Evolutionary conservation across 2,888 invertebrate species (phyloP).

Genomic region (Perithous albicinctus): DNA sequence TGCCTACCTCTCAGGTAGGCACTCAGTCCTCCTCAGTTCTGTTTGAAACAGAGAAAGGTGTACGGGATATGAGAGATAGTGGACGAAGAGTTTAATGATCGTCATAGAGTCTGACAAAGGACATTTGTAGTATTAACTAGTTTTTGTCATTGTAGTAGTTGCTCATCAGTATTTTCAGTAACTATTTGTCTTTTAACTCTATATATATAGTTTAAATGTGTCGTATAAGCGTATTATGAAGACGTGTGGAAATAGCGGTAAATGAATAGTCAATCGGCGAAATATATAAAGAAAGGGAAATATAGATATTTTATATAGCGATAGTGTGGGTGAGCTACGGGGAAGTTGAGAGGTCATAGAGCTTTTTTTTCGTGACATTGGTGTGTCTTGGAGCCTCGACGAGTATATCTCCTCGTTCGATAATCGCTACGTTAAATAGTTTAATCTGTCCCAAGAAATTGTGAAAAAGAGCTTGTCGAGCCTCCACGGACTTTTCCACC

Average conservation of each 20-base stretch:
- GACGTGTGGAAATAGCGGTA: conserved; percentile 75
- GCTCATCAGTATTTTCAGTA: neutral
- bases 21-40: conserved; percentile 84
- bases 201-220: conserved; percentile 66
- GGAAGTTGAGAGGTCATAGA: conserved; percentile 50
- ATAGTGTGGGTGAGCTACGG: conserved; percentile 59
- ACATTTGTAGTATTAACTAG: conserved; percentile 40
- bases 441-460: neutral
- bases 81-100: conserved; percentile 70
- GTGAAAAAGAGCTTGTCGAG: conserved; percentile 71
- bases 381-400: conserved; percentile 79
- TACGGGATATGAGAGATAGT: conserved; percentile 81
- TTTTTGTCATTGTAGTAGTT: conserved; percentile 18
- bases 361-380: conserved; percentile 33
- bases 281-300: conserved; percentile 68
- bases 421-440: neutral
- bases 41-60: conserved; percentile 85
- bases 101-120: conserved; percentile 61
- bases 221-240: conserved; percentile 63
- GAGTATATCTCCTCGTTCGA: conserved; percentile 64
- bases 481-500: conserved; percentile 78
- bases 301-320: conserved; percentile 67
- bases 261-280: conserved; percentile 73
- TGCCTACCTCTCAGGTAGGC: conserved; percentile 82
- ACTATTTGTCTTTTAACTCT: conserved; percentile 28